A percentile compares a stretch with the other conserved stretches of the same genome.
phyloP scores from a whole-genome alignment of 2,113 vertebrate genomes.

The Pholis gunnellus region DNA sequence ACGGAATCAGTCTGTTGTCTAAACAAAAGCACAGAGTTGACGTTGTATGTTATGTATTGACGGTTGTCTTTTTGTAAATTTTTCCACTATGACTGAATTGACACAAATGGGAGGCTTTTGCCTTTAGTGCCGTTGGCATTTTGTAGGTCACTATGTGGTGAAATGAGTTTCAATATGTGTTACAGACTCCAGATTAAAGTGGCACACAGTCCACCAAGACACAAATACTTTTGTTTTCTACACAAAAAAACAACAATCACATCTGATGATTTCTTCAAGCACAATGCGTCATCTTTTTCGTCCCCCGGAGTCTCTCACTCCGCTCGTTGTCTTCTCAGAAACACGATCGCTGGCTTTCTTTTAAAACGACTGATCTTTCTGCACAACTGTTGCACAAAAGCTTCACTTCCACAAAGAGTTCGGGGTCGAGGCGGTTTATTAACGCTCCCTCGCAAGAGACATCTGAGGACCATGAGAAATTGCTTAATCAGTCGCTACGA shows the following conservation, averaged over 20 bases:
- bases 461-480: constrained; percentile 18
- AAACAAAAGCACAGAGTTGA: neutral
- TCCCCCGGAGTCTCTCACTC: neutral
- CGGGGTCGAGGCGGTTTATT: constrained; percentile 15
- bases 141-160: neutral
- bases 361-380: constrained; percentile 10
- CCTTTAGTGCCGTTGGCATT: neutral
- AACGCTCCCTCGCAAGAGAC: constrained; percentile 9
- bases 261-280: neutral
- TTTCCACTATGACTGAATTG: neutral
- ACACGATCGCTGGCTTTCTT: neutral
- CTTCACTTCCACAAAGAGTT: neutral
- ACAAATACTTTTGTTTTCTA: neutral
- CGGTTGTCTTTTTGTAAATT: neutral
- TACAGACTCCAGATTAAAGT: neutral
- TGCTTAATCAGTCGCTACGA: constrained; percentile 20
- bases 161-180: neutral
- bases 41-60: neutral
- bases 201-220: neutral
- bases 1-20: constrained; percentile 4
- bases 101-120: neutral
- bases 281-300: neutral
- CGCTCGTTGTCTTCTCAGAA: constrained; percentile 33
- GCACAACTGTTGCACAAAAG: constrained; percentile 32
- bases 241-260: neutral